phyloP scores from a whole-genome alignment of 2,888 invertebrate genomes.

The Arrhopalites spinosus region DNA sequence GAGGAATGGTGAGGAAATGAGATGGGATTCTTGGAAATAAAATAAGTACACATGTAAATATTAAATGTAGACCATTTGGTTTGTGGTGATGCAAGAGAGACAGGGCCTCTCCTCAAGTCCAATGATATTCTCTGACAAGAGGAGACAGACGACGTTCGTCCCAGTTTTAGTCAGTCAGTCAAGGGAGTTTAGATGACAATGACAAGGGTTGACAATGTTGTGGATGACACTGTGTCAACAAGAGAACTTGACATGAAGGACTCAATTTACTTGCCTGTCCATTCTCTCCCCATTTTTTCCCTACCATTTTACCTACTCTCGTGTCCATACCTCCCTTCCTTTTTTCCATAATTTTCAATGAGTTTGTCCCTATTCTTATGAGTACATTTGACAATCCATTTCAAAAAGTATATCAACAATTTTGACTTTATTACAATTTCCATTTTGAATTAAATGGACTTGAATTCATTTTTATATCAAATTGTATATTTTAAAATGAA shows the following conservation, averaged over 20 bases:
- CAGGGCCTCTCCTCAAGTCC: no score
- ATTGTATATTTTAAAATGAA: no score
- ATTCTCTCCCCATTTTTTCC: background rate
- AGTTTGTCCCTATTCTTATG: background rate
- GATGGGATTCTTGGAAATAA: constrained; percentile 9
- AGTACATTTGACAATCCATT: background rate
- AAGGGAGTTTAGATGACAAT: constrained; percentile 13
- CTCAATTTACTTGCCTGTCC: constrained; percentile 7
- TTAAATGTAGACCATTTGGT: background rate
- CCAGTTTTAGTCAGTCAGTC: background rate
- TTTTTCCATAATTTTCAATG: background rate
- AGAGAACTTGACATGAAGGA: constrained; percentile 39
- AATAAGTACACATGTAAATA: background rate
- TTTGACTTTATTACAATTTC: no score
- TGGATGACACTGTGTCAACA: constrained; percentile 53
- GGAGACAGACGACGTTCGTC: background rate
- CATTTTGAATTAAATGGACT: no score
- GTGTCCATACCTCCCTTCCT: background rate
- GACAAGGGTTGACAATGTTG: constrained; percentile 46
- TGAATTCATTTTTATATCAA: no score
- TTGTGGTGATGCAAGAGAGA: no score
- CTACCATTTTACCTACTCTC: background rate
- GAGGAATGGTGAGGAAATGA: constrained; percentile 6
- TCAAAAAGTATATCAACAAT: no score
- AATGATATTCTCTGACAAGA: background rate